Evolutionary conservation across 2,888 invertebrate species (phyloP).

Genomic region (Phengaris arion): DNA sequence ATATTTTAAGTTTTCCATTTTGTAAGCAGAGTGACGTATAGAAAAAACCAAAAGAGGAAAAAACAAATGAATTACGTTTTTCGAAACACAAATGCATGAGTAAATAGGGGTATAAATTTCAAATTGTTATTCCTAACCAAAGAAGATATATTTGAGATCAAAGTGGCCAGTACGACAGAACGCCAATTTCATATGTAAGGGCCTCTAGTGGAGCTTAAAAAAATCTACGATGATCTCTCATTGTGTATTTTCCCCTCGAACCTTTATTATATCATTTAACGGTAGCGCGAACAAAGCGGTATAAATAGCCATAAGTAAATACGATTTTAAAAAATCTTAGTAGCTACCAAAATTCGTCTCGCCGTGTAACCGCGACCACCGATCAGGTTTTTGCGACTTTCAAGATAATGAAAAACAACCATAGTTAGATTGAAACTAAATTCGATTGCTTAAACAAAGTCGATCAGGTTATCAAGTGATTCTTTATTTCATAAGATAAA

Average conservation of each 20-base stretch:
- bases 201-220: background rate
- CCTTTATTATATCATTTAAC: slow-evolving; percentile 27
- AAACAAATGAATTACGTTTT: too few species aligned
- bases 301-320: slow-evolving; percentile 23
- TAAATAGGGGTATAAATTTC: too few species aligned
- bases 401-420: slow-evolving; percentile 24
- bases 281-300: slow-evolving; percentile 26
- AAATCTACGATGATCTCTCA: slow-evolving; percentile 5
- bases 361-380: slow-evolving; percentile 21
- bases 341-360: slow-evolving; percentile 25
- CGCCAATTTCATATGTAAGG: too few species aligned
- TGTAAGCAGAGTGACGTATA: too few species aligned
- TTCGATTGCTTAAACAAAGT: slow-evolving; percentile 24
- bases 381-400: slow-evolving; percentile 19
- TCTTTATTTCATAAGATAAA: background rate
- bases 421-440: slow-evolving; percentile 21
- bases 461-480: background rate
- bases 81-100: too few species aligned
- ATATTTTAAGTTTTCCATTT: too few species aligned
- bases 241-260: slow-evolving; percentile 10
- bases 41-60: too few species aligned
- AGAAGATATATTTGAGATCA: too few species aligned
- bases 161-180: too few species aligned
- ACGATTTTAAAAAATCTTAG: slow-evolving; percentile 15
- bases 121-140: too few species aligned